Conservation (phyloP, 2,888 invertebrate genomes). For the Melolontha melolontha region DNA sequence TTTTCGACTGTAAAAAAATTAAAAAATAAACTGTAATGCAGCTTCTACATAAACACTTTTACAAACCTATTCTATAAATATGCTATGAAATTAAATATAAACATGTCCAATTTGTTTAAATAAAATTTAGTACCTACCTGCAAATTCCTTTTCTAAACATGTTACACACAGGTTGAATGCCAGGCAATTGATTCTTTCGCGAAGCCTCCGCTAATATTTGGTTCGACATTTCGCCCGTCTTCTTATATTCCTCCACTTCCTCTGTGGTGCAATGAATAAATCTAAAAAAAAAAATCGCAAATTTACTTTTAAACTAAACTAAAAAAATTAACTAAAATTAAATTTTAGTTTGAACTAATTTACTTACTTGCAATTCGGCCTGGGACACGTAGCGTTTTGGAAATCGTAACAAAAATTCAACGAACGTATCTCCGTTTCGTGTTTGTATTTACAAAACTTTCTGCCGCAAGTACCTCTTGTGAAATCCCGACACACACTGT, state of each 20-base stretch:
- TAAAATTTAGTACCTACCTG: conserved; percentile 54
- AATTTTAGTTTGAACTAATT: conserved; percentile 3
- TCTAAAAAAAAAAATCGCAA: conserved; percentile 62
- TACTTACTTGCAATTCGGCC: conserved; percentile 73
- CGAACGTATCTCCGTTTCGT: conserved; percentile 64
- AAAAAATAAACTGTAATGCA: too few relatives aligned
- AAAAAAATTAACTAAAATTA: background rate
- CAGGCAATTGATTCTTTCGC: conserved; percentile 64
- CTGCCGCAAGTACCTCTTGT: conserved; percentile 71
- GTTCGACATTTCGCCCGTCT: conserved; percentile 78
- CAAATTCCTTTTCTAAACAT: conserved; percentile 68
- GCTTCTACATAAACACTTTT: too few relatives aligned
- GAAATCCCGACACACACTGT: conserved; percentile 70
- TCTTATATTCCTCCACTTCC: conserved; percentile 80
- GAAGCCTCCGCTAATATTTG: conserved; percentile 66
- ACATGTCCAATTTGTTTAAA: background rate
- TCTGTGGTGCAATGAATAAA: conserved; percentile 83
- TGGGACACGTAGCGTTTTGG: conserved; percentile 81
- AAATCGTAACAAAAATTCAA: conserved; percentile 74
- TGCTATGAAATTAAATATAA: too few relatives aligned
- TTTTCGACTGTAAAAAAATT: too few relatives aligned
- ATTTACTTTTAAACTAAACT: background rate
- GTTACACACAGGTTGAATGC: conserved; percentile 66
- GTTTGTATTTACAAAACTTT: conserved; percentile 69
- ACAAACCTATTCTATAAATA: too few relatives aligned